Evolutionary conservation across 2,113 vertebrate species (phyloP), one percentile per base, ranked within the genome.

Genomic region (Phaethon lepturus): DNA sequence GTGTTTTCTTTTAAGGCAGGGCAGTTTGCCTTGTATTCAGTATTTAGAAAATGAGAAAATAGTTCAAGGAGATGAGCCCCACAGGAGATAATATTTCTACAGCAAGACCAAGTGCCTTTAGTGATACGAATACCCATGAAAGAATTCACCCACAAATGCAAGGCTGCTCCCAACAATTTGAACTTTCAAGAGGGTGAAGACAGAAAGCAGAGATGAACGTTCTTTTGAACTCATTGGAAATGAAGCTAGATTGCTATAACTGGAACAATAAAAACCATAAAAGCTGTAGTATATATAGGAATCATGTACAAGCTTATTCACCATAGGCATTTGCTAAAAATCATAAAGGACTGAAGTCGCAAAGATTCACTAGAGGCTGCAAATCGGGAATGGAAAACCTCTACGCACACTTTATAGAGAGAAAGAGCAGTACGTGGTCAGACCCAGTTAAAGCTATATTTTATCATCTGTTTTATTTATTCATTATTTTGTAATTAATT

Each of bases 1-100:
- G 33, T 31, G 26, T 76, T 95, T 94, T 95, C 67, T 94, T 80
- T 73, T 17, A 77, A 88, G 40, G 86, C 52, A 63, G 10, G 49
- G 31, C 26, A 67, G 55, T 86, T 95, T 84, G 91, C 76, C 64
- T 86, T 63, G 45, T 44, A 56, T 66, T 86, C 68, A n/a, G 52
- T 71, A 50, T 63, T 93, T 86, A 47, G 53, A 91, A 97, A 93
- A 93, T 53, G 44, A 86, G 90, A 89, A 96, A 77, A 77, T 86
- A 95, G 74, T 83, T 86, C 90, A 71, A 52, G 71, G 67, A 92
- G 47, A 55, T 77, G 59, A 96, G 53, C 71, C 80, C 76, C 89
- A 52, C 38, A 33, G 62, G 62, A 62, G 58, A 56, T n/a, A 67
- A 33, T 73, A 79, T 59, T 88, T 84, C 82, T 56, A 29, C 11